Evolutionary conservation across 2,888 invertebrate genomes (phyloP).

Genomic region (Folsomia candida): DNA sequence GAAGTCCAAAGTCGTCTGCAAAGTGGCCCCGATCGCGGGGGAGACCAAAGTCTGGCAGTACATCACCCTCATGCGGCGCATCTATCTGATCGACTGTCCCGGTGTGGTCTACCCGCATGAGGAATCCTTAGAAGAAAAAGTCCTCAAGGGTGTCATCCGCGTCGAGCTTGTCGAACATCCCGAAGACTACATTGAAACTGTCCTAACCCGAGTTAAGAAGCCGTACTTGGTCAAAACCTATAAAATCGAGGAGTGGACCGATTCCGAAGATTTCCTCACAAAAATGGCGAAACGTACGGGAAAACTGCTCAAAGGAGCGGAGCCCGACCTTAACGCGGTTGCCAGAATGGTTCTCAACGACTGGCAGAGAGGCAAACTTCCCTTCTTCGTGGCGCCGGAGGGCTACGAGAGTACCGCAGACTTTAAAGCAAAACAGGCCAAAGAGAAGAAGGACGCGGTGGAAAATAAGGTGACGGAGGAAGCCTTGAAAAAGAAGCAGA

Average conservation of each 20-base stretch:
- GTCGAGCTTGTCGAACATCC: constrained; percentile 91
- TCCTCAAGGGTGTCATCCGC: constrained; percentile 95
- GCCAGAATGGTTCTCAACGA: constrained; percentile 96
- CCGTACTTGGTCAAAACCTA: constrained; percentile 91
- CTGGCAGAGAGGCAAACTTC: constrained; percentile 96
- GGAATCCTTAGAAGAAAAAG: constrained; percentile 76
- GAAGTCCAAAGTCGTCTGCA: constrained; percentile 94
- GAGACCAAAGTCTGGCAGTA: constrained; percentile 99
- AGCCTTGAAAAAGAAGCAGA: constrained; percentile 5
- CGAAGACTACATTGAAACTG: constrained; percentile 86
- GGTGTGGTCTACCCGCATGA: constrained; percentile 97
- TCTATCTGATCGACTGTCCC: constrained; percentile 78
- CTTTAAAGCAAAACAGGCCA: constrained; percentile 15
- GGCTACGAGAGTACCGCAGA: constrained; percentile 63
- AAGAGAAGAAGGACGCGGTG: background rate
- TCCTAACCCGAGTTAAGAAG: constrained; percentile 79
- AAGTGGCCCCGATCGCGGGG: constrained; percentile 96
- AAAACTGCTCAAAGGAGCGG: constrained; percentile 92
- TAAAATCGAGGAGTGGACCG: constrained; percentile 76
- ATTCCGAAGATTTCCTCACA: constrained; percentile 83
- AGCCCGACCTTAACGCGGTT: constrained; percentile 83
- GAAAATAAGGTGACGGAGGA: constrained; percentile 10
- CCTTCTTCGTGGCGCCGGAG: constrained; percentile 87
- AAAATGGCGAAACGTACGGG: constrained; percentile 82
- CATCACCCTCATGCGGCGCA: constrained; percentile 93